Evolutionary conservation across 2,797 vertebrate species (phyloP), one percentile per base, ranked within the genome.

Genomic region (Cyclopterus lumpus): DNA sequence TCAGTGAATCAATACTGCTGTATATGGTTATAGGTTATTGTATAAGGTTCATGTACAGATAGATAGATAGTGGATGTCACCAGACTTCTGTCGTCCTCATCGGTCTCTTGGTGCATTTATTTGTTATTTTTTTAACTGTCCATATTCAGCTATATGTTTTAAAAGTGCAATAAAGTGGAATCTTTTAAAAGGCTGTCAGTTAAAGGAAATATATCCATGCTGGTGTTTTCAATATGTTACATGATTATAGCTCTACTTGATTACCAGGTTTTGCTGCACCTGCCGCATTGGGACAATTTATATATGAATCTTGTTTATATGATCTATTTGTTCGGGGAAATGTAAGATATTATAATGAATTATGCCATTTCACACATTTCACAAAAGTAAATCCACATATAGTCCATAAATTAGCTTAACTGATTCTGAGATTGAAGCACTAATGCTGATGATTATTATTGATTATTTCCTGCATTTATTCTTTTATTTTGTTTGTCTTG

Each of bases 1-100:
- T 54, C 24, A 77, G 26, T 51, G 70, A 85, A 86, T 85, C 75
- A 69, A 74, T 73, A 80, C 54, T 57, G 32, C 71, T 75, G 70
- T 42, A 63, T 22, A 32, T 9, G 32, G 32, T 59, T 44, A 34
- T 28, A 62, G 55, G 59, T 70, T 51, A 36, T 49, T 62, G 5
- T 61, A 80, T 44, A 62, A 59, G 53, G 38, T 44, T 24, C 18
- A 32, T 34, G 32, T 18, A 11, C 22, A 54, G 54, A 71, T 53
- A 46, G 63, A 75, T 42, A 63, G 66, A 85, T 28, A 42, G 60
- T 32, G 54, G 26, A 18, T 69, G 57, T 36, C 48, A 24, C 48
- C 48, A n/a, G 48, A 49, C 48, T 49, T 20, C 46, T 44, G 16
- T 44, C 16, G 42, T 20, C 42, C 42, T 46, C 46, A 48, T n/a